These are phyloP conservation scores for Anomalospiza imberbis DNA, from an alignment of 2,797 vertebrate genomes.

Conservation along the genomic window DNA sequence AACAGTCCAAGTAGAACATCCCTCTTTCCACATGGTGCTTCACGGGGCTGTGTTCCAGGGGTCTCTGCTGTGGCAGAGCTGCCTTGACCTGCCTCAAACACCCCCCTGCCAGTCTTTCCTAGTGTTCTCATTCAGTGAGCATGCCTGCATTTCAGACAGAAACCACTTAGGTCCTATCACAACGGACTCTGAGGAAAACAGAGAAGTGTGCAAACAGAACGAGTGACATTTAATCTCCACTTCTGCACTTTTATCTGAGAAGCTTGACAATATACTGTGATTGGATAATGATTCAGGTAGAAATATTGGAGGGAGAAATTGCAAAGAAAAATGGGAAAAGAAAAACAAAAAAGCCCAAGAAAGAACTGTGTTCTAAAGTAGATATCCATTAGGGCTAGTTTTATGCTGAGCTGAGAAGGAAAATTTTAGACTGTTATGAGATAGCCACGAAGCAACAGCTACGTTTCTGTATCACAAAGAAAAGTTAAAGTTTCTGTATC, in stretches of 20 bases:
- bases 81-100: no score
- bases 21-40: not conserved
- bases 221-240: slow-evolving; percentile 4
- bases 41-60: accelerated
- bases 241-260: not conserved
- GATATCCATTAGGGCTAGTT: not conserved
- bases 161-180: not conserved
- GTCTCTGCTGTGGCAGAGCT: not conserved
- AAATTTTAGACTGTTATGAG: not conserved
- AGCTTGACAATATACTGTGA: not conserved
- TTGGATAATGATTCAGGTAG: not conserved
- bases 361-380: not conserved
- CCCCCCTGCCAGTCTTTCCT: not conserved
- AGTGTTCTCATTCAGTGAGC: not conserved
- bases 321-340: not conserved
- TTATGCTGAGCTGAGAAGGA: not conserved
- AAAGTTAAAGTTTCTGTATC: not conserved
- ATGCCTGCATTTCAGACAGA: not conserved
- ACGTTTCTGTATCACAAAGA: not conserved
- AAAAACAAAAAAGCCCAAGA: accelerated
- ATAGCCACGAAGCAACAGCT: not conserved
- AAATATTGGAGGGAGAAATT: not conserved
- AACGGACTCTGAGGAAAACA: not conserved
- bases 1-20: not conserved
- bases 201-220: not conserved